A percentile compares a stretch with the other conserved stretches of the same genome.
These are phyloP conservation scores for Drosophila niveifrons DNA, from an alignment of 2,888 invertebrate species.

Conservation along the genomic window DNA sequence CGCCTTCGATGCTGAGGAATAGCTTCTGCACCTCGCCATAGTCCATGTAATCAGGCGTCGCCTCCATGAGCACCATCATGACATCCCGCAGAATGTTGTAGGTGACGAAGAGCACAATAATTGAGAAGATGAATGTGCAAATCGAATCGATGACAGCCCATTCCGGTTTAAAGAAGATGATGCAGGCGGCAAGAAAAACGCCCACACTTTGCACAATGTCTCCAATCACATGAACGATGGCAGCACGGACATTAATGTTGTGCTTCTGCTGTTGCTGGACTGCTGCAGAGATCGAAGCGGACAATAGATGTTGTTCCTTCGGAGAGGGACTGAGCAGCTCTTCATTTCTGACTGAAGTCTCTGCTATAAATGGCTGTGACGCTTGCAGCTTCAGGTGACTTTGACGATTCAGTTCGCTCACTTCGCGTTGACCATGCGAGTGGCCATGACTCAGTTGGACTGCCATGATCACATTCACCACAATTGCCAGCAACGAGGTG, in stretches of 20 bases:
- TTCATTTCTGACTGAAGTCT: not conserved
- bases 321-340: not conserved
- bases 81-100: slow-evolving; percentile 64
- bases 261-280: not conserved
- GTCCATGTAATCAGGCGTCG: slow-evolving; percentile 65
- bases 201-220: slow-evolving; percentile 68
- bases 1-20: slow-evolving; percentile 67
- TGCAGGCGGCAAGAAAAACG: slow-evolving; percentile 66
- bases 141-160: slow-evolving; percentile 69
- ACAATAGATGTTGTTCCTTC: slow-evolving; percentile 8
- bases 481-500: slow-evolving; percentile 95
- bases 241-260: slow-evolving; percentile 72
- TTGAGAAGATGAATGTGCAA: slow-evolving; percentile 68
- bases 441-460: slow-evolving; percentile 51
- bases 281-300: slow-evolving; percentile 35
- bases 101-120: slow-evolving; percentile 61
- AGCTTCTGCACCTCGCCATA: slow-evolving; percentile 60
- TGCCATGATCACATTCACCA: slow-evolving; percentile 91
- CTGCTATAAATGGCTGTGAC: not conserved
- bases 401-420: not conserved
- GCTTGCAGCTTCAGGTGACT: not conserved
- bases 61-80: slow-evolving; percentile 72
- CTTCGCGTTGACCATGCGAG: slow-evolving; percentile 32
- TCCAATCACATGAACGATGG: slow-evolving; percentile 68
- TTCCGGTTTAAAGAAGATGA: slow-evolving; percentile 62